Base-by-base conservation (phyloP, 2,888 invertebrate species). In the Apamea crenata region DNA sequence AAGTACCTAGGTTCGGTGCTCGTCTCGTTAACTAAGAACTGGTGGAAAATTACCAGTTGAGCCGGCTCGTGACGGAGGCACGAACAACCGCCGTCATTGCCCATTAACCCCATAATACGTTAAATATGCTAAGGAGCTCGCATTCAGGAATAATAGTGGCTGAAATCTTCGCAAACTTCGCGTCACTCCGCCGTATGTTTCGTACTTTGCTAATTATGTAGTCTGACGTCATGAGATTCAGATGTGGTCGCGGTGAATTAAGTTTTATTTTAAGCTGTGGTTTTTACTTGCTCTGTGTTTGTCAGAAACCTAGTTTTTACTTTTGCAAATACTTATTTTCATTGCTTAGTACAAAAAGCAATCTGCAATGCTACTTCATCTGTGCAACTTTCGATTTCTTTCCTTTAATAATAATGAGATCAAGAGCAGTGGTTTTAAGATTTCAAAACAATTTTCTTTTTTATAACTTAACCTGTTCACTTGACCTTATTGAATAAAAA, bases 21-120 rank as follows among this genome's bases (percentile, higher is more conserved):
- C 82, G 86, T 90, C 91, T 92, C 93, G 92, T 93, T 94, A 94
- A 91, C 90, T 91, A 91, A 90, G 91, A 93, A 94, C 93, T 91
- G 92, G 91, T 92, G 92, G 93, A 93, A 95, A 94, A 94, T 94
- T 94, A 93, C 94, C 91, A 91, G 84, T 86, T 91, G 89, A 88
- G 84, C 90, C 90, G 91, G 90, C 90, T 88, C 90, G 90, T 89
- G 90, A 83, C 89, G 87, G 89, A 87, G 87, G 88, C 89, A 89
- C 87, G 88, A 92, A 91, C 91, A 90, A 92, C 88, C 90, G 90
- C 91, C 94, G 92, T 94, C 94, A 95, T 94, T 94, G 94, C 93
- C 95, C 95, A 96, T 96, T 96, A 95, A 95, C 94, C 93, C 93
- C 91, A 93, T 95, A 96, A 95, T 94, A 94, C 93, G 94, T 94